Evolutionary conservation across 2,113 vertebrate species (phyloP), one percentile per base, ranked within the genome.

Genomic region (Caretta caretta): DNA sequence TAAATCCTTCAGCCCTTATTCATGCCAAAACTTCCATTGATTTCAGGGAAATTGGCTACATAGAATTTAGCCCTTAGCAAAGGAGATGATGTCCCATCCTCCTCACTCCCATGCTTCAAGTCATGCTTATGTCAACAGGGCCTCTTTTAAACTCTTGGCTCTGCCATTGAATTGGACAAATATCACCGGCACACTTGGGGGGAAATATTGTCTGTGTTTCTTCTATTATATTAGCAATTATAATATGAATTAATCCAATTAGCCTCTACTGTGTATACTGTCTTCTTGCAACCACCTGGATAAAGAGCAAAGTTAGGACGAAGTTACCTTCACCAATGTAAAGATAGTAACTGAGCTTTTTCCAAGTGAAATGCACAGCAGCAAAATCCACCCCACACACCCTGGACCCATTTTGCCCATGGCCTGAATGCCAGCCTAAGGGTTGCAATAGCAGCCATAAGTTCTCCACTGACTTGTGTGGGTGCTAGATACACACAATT

Each of bases 41-140:
- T 92, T 90, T 81, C 84, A 93, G 49, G 14, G n/a, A 81, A 22
- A 38, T 57, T 65, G 80, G 29, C 49, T 86, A 75, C 29, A 54
- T 10, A 3, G 4, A 42, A 83, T 87, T 85, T 92, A 88, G 27
- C 80, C 25, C 27, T 35, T 25, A 88, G 75, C 57, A 92, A 87
- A 59, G 65, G 4, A 4, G 83, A n/a, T 72, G 75, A 79, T 86
- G 48, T 57, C 29, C 42, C 9, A 19, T 75, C 46, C 31, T 94
- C 14, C 83, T 90, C 42, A 13, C 83, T 27, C 20, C 13, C 19
- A 59, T 29, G 57, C 25, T 27, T 54, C 0, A 1, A 22, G 14
- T 50, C 35, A 87, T 54, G 19, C 65, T 59, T 29, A 59, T 59
- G 57, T 59, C 82, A 38, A 38, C 3, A 85, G 86, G 85, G 9